These are phyloP conservation scores for Cyprinella venusta DNA, from an alignment of 2,797 vertebrate species.

Conservation along the genomic window DNA sequence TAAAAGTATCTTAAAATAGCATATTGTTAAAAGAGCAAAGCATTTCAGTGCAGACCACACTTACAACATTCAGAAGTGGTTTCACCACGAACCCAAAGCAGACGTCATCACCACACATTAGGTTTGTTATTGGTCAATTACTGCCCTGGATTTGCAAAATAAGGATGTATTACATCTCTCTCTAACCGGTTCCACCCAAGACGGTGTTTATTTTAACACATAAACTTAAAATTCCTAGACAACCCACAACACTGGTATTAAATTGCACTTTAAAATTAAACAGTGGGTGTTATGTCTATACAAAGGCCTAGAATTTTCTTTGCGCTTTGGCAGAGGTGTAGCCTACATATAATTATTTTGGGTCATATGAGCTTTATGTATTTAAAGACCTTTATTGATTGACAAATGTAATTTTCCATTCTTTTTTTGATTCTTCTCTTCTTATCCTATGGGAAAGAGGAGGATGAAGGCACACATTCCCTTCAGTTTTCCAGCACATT, in stretches of 20 bases:
- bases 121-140: conserved; percentile 20
- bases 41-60: conserved; percentile 34
- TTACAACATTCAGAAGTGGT: conserved; percentile 23
- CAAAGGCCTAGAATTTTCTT: conserved; percentile 24
- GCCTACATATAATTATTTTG: conserved; percentile 36
- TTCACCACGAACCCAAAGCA: conserved; percentile 39
- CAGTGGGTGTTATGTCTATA: conserved; percentile 39
- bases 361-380: conserved; percentile 9
- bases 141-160: conserved; percentile 3
- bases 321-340: background rate
- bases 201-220: conserved; percentile 22
- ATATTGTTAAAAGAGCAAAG: conserved; percentile 47
- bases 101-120: conserved; percentile 34
- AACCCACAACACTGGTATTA: conserved; percentile 35
- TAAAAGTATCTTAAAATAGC: conserved; percentile 33
- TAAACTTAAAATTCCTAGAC: conserved; percentile 39
- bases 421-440: background rate
- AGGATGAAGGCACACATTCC: background rate
- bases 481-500: background rate
- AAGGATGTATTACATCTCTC: conserved; percentile 14
- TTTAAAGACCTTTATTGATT: background rate
- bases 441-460: background rate
- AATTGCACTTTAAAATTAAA: conserved; percentile 45
- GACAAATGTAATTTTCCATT: background rate
- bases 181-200: conserved; percentile 32